Base-by-base conservation (phyloP, 2,888 invertebrate genomes). In the Aporophyla lueneburgensis region DNA sequence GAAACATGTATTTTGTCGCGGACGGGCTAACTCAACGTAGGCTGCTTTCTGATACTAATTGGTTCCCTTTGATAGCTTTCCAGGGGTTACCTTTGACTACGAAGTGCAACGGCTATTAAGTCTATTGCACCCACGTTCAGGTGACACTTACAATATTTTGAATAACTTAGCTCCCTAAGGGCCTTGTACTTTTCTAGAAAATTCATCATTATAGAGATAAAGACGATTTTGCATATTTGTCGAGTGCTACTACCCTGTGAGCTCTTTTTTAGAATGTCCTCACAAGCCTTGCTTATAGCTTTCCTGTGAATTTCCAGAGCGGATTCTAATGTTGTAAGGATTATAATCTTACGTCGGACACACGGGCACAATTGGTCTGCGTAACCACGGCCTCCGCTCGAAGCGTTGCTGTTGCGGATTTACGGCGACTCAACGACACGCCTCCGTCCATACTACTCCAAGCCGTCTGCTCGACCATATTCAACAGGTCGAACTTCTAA, bases 401-500 rank as follows among this genome's bases (percentile, higher is more conserved):
- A 19, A 58, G 54, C 54, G 21, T 61, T 73, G 54, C 62, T 43
- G 24, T 59, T 71, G 56, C 53, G 19, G 71, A 58, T 71, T 76
- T 56, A 76, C 61, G 62, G 46, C 27, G 62, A 61, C 63, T 53
- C 51, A 40, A 21, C 53, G 73, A 65, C 67, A 70, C 61, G 74
- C 65, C 74, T 61, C 21, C 61, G 21, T 58, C 51, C n/a, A n/a
- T 49, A 76, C 43, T 46, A 58, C 40, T 67, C 46, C 33, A 33
- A 9, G 16, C n/a, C 14, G 19, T 14, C 33, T 21, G 63, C 75
- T 71, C 63, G 65, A 27, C 62, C 43, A 68, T 72, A 74, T 74
- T 76, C 74, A 85, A 78, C 83, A 78, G 67, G 78, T 78, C 40
- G n/a, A 40, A 49, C 61, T 69, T 79, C 24, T 14, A 62, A 58